Conservation (phyloP, 2,888 invertebrate species). For the Trachelus iudaicus region DNA sequence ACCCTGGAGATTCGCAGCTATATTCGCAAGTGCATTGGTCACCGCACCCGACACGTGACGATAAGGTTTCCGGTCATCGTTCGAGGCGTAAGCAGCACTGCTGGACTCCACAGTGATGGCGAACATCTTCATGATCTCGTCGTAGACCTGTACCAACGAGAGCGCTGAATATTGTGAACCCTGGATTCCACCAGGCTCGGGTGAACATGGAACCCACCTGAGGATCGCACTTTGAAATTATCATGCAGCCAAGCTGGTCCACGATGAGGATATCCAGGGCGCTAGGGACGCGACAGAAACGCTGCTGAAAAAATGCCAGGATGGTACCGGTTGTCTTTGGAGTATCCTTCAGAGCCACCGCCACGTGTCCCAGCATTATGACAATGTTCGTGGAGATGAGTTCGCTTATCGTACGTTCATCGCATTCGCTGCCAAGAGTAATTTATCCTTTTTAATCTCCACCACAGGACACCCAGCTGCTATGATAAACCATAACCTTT, state of each 20-base stretch:
- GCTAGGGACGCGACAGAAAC: slow-evolving; percentile 93
- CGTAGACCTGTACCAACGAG: slow-evolving; percentile 72
- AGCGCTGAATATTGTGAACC: background rate
- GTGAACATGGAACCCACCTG: slow-evolving; percentile 64
- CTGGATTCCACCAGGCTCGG: background rate
- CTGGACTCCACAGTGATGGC: slow-evolving; percentile 94
- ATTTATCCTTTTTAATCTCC: background rate
- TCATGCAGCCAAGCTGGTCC: slow-evolving; percentile 97
- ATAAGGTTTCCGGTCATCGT: slow-evolving; percentile 67
- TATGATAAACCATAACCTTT: background rate
- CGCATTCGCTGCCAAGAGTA: slow-evolving; percentile 38
- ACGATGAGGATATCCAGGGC: slow-evolving; percentile 94
- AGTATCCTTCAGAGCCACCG: slow-evolving; percentile 92
- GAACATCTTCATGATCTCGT: slow-evolving; percentile 98
- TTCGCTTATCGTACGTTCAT: slow-evolving; percentile 70
- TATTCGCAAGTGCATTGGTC: slow-evolving; percentile 95
- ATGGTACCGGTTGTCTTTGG: slow-evolving; percentile 96
- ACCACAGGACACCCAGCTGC: background rate
- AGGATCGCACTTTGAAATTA: slow-evolving; percentile 90
- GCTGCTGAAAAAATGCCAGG: slow-evolving; percentile 95
- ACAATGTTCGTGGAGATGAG: slow-evolving; percentile 97
- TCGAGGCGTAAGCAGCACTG: slow-evolving; percentile 77
- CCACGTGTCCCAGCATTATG: slow-evolving; percentile 96
- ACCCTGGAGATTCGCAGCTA: slow-evolving; percentile 93
- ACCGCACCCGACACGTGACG: slow-evolving; percentile 94